Base-by-base conservation (phyloP, 2,113 vertebrate genomes). In the Columba livia region DNA sequence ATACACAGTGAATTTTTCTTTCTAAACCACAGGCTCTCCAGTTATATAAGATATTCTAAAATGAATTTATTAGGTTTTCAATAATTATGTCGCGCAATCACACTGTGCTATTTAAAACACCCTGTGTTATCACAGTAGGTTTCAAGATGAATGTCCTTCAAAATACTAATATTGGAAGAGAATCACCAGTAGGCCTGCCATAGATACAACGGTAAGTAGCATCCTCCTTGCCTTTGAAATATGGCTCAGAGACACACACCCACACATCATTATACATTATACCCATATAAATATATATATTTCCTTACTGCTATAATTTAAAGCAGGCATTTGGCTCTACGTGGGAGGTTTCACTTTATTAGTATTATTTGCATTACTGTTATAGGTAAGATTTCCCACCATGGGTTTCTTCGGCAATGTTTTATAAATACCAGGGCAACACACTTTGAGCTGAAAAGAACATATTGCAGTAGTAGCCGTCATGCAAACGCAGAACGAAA, bases 401-500 rank as follows among this genome's bases (percentile, higher is more conserved):
- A 13, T n/a, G 72, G 19, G 9, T 47, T 89, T 88, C 80, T 78
- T 78, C n/a, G 32, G 31, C 40, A 79, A 32, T 16, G 57, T 73
- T 17, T 40, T 58, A 10, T 9, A 80, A 69, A 26, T 66, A 90
- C 3, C n/a, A 47, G 58, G 73, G 36, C 54, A n/a, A 56, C 9
- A 21, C 11, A 2, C n/a, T 85, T 79, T 19, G 48, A 62, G 50
- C 16, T 20, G 50, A 40, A 77, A 20, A 57, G 9, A 70, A 11
- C 2, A 19, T 0, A 0, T 53, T 82, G 65, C 42, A 40, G 36
- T 20, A 31, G 6, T 1, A 61, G 31, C 10, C 31, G 28, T 42
- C 1, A 0, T 50, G 32, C 5, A 3, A 36, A n/a, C n/a, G 32
- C 31, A 11, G 31, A 69, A 20, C 10, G 19, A 53, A 75, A 69